Percentiles rank a stretch among this genome's conserved stretches.
These are phyloP conservation scores for Gallinago undulata DNA, from an alignment of 2,113 vertebrate genomes.

Conservation along the genomic window DNA sequence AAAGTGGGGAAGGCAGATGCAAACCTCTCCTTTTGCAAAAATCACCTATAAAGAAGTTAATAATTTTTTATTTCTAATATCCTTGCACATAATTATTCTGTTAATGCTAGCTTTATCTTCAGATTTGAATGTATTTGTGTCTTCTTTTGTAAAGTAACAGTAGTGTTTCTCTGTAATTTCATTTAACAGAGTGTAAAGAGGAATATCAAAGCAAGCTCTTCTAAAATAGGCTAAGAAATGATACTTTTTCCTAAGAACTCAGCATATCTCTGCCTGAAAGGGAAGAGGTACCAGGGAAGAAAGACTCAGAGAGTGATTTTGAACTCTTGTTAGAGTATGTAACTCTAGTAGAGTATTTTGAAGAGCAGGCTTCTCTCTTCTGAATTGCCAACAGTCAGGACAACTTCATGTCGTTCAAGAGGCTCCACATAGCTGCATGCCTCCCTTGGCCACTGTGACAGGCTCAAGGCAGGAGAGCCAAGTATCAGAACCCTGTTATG, in stretches of 20 bases:
- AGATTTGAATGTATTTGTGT: not conserved
- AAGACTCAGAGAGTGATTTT: not conserved
- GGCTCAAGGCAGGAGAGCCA: not conserved
- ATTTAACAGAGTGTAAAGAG: not conserved
- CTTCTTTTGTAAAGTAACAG: not conserved
- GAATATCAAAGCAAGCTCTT: conserved; percentile 28
- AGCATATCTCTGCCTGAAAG: not conserved
- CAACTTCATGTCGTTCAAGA: not conserved
- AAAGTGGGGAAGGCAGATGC: not conserved
- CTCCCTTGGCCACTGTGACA: not conserved
- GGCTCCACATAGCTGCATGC: not conserved
- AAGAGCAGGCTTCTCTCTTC: not conserved
- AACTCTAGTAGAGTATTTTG: not conserved
- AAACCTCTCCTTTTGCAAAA: not conserved
- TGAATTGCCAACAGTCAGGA: not conserved
- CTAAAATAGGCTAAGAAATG: conserved; percentile 14
- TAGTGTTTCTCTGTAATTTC: not conserved
- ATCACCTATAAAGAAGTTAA: not conserved
- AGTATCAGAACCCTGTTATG: not conserved
- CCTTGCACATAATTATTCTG: not conserved
- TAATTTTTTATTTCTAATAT: not conserved
- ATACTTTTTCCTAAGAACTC: not conserved
- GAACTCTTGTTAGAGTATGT: not conserved
- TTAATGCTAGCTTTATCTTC: not conserved
- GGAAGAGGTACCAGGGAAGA: not conserved